Conservation (phyloP, 2,888 invertebrate genomes). For the Lymantria monacha region DNA sequence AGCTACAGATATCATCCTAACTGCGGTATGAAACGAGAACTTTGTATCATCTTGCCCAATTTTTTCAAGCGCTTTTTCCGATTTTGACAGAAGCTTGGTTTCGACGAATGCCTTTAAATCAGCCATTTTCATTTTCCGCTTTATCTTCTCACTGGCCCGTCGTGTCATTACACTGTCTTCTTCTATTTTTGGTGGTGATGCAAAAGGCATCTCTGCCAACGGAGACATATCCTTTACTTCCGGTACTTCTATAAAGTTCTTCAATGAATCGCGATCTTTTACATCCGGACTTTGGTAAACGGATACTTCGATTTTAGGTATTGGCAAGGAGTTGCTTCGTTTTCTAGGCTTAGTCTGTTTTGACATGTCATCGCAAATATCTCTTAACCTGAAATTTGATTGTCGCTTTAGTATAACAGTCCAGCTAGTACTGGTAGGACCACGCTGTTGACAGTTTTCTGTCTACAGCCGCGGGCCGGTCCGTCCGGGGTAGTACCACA, state of each 20-base stretch:
- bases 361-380: conserved; percentile 92
- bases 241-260: conserved; percentile 90
- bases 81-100: conserved; percentile 94
- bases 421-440: too few relatives aligned
- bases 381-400: conserved; percentile 85
- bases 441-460: too few relatives aligned
- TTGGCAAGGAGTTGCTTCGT: conserved; percentile 95
- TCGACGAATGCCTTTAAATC: conserved; percentile 96
- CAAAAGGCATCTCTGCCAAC: conserved; percentile 78
- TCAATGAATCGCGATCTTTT: conserved; percentile 84
- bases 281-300: conserved; percentile 90
- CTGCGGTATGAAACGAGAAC: conserved; percentile 76
- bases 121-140: conserved; percentile 94
- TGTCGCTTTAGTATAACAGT: too few relatives aligned
- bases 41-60: conserved; percentile 91
- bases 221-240: conserved; percentile 86
- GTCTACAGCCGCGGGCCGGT: too few relatives aligned
- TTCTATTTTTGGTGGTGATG: conserved; percentile 56
- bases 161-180: conserved; percentile 74
- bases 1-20: conserved; percentile 85
- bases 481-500: too few relatives aligned
- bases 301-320: conserved; percentile 95
- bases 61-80: conserved; percentile 94
- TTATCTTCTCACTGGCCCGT: conserved; percentile 91
- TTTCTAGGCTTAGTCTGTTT: conserved; percentile 90